phyloP scores from a whole-genome alignment of 2,113 vertebrate species.

The Podiceps cristatus region DNA sequence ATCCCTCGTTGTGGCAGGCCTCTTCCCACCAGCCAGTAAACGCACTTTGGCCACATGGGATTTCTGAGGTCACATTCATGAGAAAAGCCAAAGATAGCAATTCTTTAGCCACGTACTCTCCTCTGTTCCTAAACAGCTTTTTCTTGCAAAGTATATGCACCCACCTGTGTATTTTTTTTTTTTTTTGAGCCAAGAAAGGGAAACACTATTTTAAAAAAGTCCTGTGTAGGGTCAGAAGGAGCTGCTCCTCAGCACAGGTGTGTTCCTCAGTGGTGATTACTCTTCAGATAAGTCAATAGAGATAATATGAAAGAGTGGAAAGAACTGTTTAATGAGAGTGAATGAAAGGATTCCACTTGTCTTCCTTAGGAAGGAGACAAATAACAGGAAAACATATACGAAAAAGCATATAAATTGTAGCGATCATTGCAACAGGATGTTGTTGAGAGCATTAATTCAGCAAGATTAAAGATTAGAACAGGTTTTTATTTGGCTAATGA shows the following conservation, averaged over 20 bases:
- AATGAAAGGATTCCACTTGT: background rate
- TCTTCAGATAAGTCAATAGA: background rate
- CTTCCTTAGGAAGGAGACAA: slow-evolving; percentile 5
- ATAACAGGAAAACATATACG: background rate
- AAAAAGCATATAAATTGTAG: background rate
- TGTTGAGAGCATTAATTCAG: slow-evolving; percentile 45
- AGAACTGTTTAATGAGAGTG: background rate
- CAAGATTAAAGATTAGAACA: slow-evolving; percentile 48
- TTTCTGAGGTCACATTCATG: background rate
- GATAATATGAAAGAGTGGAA: background rate
- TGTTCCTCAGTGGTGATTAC: background rate
- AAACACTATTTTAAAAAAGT: background rate
- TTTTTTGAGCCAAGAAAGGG: background rate
- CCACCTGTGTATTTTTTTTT: background rate
- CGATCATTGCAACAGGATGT: background rate
- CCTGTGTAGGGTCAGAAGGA: background rate
- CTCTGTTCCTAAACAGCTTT: background rate
- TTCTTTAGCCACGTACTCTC: background rate
- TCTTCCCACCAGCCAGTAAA: background rate
- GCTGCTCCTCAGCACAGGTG: background rate
- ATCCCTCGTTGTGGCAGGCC: background rate
- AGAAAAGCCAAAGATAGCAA: background rate
- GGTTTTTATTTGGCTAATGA: slow-evolving; percentile 54
- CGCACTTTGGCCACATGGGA: background rate
- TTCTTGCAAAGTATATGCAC: background rate